Evolutionary conservation across 2,113 vertebrate species (phyloP).

Genomic region (Poecile atricapillus): DNA sequence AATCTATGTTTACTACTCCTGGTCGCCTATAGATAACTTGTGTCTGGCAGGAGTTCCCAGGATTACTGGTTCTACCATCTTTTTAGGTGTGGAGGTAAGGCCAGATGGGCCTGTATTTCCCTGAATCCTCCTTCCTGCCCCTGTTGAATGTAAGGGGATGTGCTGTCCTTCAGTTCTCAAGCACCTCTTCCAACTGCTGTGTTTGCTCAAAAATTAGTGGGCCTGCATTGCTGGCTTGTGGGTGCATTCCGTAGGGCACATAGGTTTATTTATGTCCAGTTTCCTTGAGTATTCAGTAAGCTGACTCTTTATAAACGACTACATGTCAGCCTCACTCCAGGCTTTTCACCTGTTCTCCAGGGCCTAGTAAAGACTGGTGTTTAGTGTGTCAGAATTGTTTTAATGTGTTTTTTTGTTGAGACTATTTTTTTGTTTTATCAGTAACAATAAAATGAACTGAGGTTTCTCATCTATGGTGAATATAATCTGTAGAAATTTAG

Average conservation of each 20-base stretch:
- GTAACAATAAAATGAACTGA: neutral
- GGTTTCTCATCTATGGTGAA: neutral
- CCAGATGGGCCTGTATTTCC: neutral
- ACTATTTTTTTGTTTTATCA: neutral
- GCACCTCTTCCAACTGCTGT: fast-evolving
- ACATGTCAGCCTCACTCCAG: neutral
- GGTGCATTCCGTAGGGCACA: neutral
- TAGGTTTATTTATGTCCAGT: fast-evolving
- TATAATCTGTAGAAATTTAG: neutral
- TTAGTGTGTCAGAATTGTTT: neutral
- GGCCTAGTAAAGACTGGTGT: neutral
- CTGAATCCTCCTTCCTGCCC: neutral
- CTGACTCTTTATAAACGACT: fast-evolving
- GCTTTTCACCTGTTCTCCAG: neutral
- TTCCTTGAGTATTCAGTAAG: neutral
- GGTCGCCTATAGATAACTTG: neutral
- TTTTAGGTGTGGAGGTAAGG: neutral
- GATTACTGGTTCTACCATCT: neutral
- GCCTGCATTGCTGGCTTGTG: neutral
- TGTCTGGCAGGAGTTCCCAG: neutral
- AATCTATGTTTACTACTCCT: neutral
- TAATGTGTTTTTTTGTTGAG: neutral
- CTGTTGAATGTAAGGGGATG: neutral
- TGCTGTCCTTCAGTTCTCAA: neutral
- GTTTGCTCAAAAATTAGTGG: neutral